Conservation (phyloP, 1,140 invertebrate genomes). For the Trinorchestia longiramus region DNA sequence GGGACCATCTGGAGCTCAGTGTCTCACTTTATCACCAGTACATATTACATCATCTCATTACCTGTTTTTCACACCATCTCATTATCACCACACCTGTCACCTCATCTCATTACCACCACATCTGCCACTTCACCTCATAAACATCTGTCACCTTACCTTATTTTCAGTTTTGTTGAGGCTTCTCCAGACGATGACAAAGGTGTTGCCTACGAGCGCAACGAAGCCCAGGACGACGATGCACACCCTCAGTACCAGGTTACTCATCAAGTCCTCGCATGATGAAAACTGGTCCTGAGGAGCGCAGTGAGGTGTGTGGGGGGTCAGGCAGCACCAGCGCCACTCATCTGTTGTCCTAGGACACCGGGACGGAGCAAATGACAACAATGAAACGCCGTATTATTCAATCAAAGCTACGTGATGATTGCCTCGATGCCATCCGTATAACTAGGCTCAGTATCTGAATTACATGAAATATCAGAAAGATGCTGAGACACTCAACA, state of each 20-base stretch:
- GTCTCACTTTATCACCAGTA: too few relatives aligned
- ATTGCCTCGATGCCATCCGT: too few relatives aligned
- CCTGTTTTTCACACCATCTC: too few relatives aligned
- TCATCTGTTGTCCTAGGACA: constrained; percentile 71
- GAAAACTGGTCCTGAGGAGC: constrained; percentile 74
- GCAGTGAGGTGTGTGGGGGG: constrained; percentile 70
- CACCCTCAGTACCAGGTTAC: constrained; percentile 72
- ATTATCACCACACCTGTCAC: too few relatives aligned
- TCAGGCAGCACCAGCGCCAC: constrained; percentile 74
- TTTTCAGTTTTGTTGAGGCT: constrained; percentile 63
- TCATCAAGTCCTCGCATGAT: constrained; percentile 76
- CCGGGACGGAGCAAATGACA: neutral
- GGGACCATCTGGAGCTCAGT: too few relatives aligned
- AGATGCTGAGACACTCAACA: too few relatives aligned
- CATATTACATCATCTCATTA: too few relatives aligned
- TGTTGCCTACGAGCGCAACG: constrained; percentile 77
- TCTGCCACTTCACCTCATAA: neutral
- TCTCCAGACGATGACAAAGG: constrained; percentile 76
- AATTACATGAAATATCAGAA: too few relatives aligned
- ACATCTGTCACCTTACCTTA: constrained; percentile 37
- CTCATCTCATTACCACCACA: too few relatives aligned
- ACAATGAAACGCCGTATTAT: neutral
- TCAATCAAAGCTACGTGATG: too few relatives aligned
- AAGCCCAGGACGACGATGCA: constrained; percentile 78
- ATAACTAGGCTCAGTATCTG: too few relatives aligned